Percentiles rank a stretch among this genome's conserved stretches.
These are phyloP conservation scores for Lates calcarifer DNA, from an alignment of 2,113 vertebrate genomes.

Conservation along the genomic window DNA sequence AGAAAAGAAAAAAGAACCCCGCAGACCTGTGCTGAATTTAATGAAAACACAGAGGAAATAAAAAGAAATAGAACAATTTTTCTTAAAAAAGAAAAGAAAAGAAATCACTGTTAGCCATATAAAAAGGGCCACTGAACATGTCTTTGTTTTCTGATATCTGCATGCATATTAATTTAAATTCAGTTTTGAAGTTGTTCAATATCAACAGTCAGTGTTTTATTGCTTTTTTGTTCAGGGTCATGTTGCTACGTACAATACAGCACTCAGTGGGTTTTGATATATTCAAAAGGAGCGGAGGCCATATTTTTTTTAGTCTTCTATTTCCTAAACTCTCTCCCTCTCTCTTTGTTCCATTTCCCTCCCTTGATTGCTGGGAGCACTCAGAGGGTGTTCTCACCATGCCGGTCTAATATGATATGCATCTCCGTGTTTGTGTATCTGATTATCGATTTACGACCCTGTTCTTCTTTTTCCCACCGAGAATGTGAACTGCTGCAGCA, in stretches of 20 bases:
- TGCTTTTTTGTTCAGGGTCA: constrained; percentile 36
- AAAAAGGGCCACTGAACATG: neutral
- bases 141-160: constrained; percentile 27
- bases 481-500: constrained; percentile 51
- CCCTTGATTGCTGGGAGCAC: constrained; percentile 51
- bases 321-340: constrained; percentile 34
- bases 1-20: neutral
- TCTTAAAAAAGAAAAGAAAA: neutral
- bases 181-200: constrained; percentile 7
- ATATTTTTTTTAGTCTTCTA: constrained; percentile 20
- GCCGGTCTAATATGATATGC: constrained; percentile 60
- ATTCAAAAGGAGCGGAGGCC: constrained; percentile 15
- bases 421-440: constrained; percentile 75
- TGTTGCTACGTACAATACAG: neutral
- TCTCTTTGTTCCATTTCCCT: constrained; percentile 52
- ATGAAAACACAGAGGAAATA: constrained; percentile 50
- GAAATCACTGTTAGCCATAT: neutral
- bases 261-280: constrained; percentile 49
- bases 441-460: constrained; percentile 76
- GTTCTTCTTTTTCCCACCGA: constrained; percentile 59
- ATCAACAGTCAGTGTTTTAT: constrained; percentile 24
- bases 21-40: constrained; percentile 31
- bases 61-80: constrained; percentile 13
- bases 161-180: constrained; percentile 36
- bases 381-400: constrained; percentile 48